A percentile compares a stretch with the other conserved stretches of the same genome.
phyloP scores from a whole-genome alignment of 2,888 invertebrate species.

The Argyresthia albistria region DNA sequence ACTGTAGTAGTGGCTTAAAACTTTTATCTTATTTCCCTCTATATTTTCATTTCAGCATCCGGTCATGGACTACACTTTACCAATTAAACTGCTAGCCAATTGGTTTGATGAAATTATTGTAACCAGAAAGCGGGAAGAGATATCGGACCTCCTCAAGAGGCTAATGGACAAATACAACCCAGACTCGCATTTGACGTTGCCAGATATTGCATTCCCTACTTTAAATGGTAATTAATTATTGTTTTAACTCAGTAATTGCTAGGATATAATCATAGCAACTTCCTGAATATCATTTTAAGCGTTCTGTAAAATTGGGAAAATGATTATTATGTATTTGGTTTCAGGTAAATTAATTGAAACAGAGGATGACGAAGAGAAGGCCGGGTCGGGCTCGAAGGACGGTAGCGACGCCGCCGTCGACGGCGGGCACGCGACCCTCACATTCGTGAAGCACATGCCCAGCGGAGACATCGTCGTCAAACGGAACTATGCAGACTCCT shows the following conservation, averaged over 20 bases:
- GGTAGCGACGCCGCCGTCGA: constrained; percentile 40
- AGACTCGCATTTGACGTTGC: constrained; percentile 76
- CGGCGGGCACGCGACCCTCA: constrained; percentile 42
- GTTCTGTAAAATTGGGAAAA: background rate
- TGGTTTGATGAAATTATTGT: constrained; percentile 93
- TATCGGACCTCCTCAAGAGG: constrained; percentile 82
- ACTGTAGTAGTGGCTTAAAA: background rate
- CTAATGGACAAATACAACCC: constrained; percentile 83
- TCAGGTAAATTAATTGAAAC: constrained; percentile 74
- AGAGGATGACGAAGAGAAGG: constrained; percentile 67
- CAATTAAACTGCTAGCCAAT: constrained; percentile 84
- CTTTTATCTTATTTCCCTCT: constrained; percentile 4
- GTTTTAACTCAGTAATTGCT: background rate
- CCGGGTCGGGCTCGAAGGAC: constrained; percentile 33
- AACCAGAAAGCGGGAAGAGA: constrained; percentile 88
- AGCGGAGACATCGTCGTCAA: constrained; percentile 58
- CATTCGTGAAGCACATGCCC: constrained; percentile 56
- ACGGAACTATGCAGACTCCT: constrained; percentile 45
- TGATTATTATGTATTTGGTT: constrained; percentile 13
- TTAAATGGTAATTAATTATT: constrained; percentile 70
- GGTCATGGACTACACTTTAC: constrained; percentile 84
- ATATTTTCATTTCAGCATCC: constrained; percentile 77
- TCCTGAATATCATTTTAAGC: no score
- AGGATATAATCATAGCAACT: background rate
- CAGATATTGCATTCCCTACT: constrained; percentile 83